Conservation (phyloP, 2,113 vertebrate species). For the Xiphias gladius region DNA sequence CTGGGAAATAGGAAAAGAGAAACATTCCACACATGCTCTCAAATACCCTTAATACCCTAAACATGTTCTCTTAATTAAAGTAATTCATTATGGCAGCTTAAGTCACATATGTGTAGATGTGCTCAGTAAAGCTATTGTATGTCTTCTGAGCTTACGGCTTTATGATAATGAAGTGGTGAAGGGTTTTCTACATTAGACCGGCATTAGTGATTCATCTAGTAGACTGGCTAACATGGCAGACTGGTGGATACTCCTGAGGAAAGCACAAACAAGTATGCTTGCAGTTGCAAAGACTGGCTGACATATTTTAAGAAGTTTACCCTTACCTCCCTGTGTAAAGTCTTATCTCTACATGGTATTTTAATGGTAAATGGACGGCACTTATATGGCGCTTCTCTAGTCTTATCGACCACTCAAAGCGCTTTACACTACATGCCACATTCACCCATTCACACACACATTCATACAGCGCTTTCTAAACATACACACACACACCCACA, state of each 20-base stretch:
- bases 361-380: too few species aligned
- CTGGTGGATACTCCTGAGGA: background rate
- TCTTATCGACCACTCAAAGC: too few species aligned
- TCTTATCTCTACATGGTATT: background rate
- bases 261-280: background rate
- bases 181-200: background rate
- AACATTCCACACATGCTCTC: background rate
- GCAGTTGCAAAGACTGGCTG: background rate
- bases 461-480: too few species aligned
- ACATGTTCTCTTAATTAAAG: background rate
- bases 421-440: too few species aligned
- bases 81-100: slow-evolving; percentile 5
- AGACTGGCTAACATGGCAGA: background rate
- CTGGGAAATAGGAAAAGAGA: background rate
- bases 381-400: too few species aligned
- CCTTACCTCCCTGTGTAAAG: background rate
- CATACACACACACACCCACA: too few species aligned
- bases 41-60: background rate
- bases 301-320: background rate
- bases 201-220: background rate
- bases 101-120: background rate
- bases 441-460: too few species aligned
- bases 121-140: background rate
- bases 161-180: background rate
- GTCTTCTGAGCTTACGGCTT: background rate